Evolutionary conservation across 2,113 vertebrate species (phyloP).

Genomic region (Capreolus pygargus): DNA sequence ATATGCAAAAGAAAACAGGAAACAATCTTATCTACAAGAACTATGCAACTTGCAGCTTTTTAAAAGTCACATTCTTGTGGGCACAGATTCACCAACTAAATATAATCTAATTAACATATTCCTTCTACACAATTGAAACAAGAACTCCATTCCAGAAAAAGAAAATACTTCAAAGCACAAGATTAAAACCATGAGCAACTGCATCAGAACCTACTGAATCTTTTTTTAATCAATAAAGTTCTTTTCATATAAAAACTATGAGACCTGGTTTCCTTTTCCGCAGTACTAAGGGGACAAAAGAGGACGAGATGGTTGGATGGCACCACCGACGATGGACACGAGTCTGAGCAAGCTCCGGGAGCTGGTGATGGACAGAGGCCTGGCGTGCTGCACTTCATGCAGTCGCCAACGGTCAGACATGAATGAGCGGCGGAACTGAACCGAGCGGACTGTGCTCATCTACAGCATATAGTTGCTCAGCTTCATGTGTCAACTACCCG

Average conservation of each 20-base stretch:
- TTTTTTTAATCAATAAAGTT: neutral
- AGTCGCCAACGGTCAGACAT: neutral
- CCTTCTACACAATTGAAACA: conserved; percentile 59
- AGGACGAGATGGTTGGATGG: neutral
- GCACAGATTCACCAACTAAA: conserved; percentile 69
- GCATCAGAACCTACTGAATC: conserved; percentile 7
- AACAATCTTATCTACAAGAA: conserved; percentile 65
- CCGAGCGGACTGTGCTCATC: neutral
- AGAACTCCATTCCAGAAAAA: conserved; percentile 55
- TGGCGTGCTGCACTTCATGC: fast-evolving
- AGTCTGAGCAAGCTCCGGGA: neutral
- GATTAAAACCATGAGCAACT: conserved; percentile 58
- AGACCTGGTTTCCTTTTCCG: neutral
- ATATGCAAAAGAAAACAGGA: conserved; percentile 64
- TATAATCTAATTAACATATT: conserved; percentile 67
- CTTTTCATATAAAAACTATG: conserved; percentile 18
- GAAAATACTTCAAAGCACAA: conserved; percentile 54
- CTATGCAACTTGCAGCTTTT: conserved; percentile 55
- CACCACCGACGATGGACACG: neutral
- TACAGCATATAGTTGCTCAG: neutral
- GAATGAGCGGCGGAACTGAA: neutral
- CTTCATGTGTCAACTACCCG: neutral
- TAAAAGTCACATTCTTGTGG: conserved; percentile 57
- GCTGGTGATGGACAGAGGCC: neutral
- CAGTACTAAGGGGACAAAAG: neutral